These are phyloP conservation scores for Psilanteris sp. DNA, from an alignment of 1,140 invertebrate species.

Conservation along the genomic window DNA sequence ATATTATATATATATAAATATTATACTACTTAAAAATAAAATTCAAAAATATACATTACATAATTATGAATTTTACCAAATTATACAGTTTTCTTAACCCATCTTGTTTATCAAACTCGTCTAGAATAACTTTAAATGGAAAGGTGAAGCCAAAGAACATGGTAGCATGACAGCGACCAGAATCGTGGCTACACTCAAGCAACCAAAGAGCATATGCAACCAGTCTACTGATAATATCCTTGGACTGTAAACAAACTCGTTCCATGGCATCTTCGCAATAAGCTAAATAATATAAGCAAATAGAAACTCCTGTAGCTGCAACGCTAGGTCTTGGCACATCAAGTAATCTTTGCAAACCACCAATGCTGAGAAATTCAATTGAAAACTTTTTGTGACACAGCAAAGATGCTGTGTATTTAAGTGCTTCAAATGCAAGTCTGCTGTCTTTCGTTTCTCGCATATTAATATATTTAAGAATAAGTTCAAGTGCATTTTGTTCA, in stretches of 20 bases:
- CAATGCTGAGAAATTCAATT: constrained; percentile 93
- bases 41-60: no score
- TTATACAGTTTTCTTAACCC: constrained; percentile 95
- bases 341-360: constrained; percentile 90
- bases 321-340: constrained; percentile 95
- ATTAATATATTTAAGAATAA: constrained; percentile 95
- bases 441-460: constrained; percentile 93
- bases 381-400: constrained; percentile 99
- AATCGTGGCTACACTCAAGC: constrained; percentile 96
- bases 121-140: constrained; percentile 93
- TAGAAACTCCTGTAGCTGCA: constrained; percentile 96
- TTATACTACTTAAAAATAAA: no score
- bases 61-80: no score
- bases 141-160: constrained; percentile 98
- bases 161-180: constrained; percentile 95
- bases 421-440: constrained; percentile 94
- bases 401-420: constrained; percentile 94
- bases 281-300: constrained; percentile 97
- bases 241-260: constrained; percentile 91
- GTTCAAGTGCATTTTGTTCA: constrained; percentile 92
- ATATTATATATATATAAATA: no score
- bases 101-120: constrained; percentile 95
- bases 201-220: constrained; percentile 95
- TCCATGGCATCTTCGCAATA: constrained; percentile 99
- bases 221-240: constrained; percentile 87